A percentile compares a stretch with the other conserved stretches of the same genome.
These are phyloP conservation scores for Dipus sagitta DNA, from an alignment of 2,797 vertebrate species.

Conservation along the genomic window DNA sequence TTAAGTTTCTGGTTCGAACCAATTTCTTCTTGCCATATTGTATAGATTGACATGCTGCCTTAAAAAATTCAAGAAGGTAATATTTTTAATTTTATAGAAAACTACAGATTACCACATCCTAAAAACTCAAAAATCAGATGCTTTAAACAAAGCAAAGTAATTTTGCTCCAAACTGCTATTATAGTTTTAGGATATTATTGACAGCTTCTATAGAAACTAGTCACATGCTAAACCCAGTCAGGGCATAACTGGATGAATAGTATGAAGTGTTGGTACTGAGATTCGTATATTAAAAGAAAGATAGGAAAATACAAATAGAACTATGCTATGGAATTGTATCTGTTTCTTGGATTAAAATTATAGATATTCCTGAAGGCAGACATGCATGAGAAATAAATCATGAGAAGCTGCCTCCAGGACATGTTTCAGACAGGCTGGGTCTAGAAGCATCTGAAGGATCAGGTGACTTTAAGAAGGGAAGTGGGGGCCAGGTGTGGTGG, in stretches of 20 bases:
- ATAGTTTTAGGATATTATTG: background rate
- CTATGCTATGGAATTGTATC: background rate
- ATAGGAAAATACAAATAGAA: background rate
- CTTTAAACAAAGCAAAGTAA: background rate
- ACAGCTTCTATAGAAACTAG: background rate
- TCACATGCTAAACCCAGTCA: background rate
- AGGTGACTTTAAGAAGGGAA: background rate
- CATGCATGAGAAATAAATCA: background rate
- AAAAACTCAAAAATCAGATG: background rate
- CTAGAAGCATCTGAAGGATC: background rate
- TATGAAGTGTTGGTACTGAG: background rate
- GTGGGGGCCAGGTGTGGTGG: background rate
- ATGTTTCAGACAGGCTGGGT: background rate
- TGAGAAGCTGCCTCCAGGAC: background rate
- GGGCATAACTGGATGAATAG: background rate
- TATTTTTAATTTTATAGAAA: conserved; percentile 6
- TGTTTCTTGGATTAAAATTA: background rate
- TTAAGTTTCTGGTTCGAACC: background rate
- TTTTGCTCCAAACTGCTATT: background rate
- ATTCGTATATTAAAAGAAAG: background rate
- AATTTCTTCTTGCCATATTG: background rate
- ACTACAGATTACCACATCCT: background rate
- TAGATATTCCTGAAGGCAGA: background rate
- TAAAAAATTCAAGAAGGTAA: conserved; percentile 9
- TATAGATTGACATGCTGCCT: background rate